Evolutionary conservation across 2,888 invertebrate species (phyloP).

Genomic region (Eilema sororculum): DNA sequence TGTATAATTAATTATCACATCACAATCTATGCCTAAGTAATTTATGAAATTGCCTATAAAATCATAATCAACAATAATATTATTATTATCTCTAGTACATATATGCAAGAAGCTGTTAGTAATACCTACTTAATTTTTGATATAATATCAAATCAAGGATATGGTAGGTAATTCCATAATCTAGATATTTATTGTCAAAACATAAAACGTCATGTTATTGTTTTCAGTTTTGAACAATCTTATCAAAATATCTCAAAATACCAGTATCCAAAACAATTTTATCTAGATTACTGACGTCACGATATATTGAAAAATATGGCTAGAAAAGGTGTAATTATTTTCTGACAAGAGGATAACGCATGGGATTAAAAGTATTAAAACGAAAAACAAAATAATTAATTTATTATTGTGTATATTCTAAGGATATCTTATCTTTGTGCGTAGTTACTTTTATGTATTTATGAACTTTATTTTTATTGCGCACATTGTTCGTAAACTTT

Average conservation of each 20-base stretch:
- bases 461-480: background rate
- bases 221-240: background rate
- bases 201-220: background rate
- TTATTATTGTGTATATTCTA: background rate
- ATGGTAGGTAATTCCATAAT: background rate
- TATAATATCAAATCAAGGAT: background rate
- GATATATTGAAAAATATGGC: background rate
- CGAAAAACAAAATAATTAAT: background rate
- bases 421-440: background rate
- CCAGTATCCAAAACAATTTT: background rate
- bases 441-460: background rate
- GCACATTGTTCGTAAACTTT: constrained; percentile 2
- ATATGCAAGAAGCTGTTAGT: background rate
- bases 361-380: background rate
- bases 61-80: background rate
- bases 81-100: background rate
- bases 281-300: background rate
- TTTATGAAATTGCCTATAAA: background rate
- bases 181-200: background rate
- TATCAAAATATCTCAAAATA: background rate
- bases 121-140: background rate
- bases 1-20: background rate
- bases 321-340: background rate
- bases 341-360: background rate
- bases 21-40: background rate